Evolutionary conservation across 1,140 invertebrate species (phyloP).

Genomic region (Tetranychus urticae): DNA sequence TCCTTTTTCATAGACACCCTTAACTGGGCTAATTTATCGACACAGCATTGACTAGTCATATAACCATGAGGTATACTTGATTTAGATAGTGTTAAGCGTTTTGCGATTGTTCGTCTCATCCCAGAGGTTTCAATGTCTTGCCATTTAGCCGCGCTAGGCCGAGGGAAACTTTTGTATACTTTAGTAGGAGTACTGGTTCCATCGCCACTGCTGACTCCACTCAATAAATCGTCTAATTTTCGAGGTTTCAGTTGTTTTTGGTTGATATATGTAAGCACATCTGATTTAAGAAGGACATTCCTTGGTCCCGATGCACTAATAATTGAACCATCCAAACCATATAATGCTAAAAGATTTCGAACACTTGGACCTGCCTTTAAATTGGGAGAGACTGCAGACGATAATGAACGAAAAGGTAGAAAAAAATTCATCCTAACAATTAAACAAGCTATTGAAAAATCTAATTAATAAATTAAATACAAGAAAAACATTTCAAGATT

Average conservation of each 20-base stretch:
- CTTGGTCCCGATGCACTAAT: conserved; percentile 31
- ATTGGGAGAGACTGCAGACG: not conserved
- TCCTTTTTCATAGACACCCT: conserved; percentile 13
- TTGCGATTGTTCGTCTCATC: conserved; percentile 28
- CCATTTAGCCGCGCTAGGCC: conserved; percentile 9
- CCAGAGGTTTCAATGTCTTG: conserved; percentile 22
- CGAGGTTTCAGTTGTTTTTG: conserved; percentile 27
- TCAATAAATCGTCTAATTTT: not conserved
- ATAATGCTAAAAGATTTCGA: conserved; percentile 31
- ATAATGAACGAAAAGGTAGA: not conserved
- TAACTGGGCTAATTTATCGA: conserved; percentile 26
- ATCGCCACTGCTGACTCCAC: not conserved
- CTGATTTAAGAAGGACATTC: conserved; percentile 34
- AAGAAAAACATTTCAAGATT: no score
- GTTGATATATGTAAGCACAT: conserved; percentile 32
- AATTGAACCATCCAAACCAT: conserved; percentile 25
- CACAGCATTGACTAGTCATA: conserved; percentile 27
- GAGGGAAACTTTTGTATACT: not conserved
- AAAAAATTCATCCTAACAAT: no score
- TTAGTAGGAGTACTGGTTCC: not conserved
- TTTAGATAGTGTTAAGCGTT: conserved; percentile 34
- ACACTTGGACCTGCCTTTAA: conserved; percentile 34
- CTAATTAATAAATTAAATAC: no score
- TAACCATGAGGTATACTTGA: conserved; percentile 38
- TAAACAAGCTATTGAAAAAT: no score